A percentile compares a stretch with the other conserved stretches of the same genome.
These are phyloP conservation scores for Rhipidura dahli DNA, from an alignment of 2,113 vertebrate species.

Conservation along the genomic window DNA sequence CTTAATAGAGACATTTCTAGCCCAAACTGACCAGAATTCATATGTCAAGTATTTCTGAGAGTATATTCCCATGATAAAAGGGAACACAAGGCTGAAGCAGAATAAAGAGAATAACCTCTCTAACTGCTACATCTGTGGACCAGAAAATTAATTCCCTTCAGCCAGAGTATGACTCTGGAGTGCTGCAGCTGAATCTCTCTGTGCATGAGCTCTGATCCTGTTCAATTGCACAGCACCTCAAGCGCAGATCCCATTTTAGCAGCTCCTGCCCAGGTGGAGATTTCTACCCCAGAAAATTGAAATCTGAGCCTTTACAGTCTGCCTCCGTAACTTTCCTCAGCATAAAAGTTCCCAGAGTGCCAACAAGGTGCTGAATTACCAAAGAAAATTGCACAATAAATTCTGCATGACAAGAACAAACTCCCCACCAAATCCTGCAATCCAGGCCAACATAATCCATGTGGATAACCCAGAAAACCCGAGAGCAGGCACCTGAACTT, in stretches of 20 bases:
- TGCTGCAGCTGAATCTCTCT: background rate
- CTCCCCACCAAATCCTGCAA: background rate
- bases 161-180: background rate
- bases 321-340: accelerated
- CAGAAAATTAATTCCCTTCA: background rate
- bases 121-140: background rate
- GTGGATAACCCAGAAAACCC: background rate
- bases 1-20: background rate
- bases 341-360: background rate
- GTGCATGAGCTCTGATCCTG: background rate
- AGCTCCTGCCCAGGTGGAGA: background rate
- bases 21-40: background rate
- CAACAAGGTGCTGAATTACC: background rate
- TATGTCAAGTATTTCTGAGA: background rate
- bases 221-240: background rate
- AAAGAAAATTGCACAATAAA: background rate
- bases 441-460: background rate
- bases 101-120: background rate
- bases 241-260: background rate
- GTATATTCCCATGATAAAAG: background rate
- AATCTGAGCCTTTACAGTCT: background rate
- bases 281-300: background rate
- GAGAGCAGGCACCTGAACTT: background rate
- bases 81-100: background rate
- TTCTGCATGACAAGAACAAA: background rate